These are phyloP conservation scores for Drosophila seguyi DNA, from an alignment of 1,140 invertebrate genomes.

Conservation along the genomic window DNA sequence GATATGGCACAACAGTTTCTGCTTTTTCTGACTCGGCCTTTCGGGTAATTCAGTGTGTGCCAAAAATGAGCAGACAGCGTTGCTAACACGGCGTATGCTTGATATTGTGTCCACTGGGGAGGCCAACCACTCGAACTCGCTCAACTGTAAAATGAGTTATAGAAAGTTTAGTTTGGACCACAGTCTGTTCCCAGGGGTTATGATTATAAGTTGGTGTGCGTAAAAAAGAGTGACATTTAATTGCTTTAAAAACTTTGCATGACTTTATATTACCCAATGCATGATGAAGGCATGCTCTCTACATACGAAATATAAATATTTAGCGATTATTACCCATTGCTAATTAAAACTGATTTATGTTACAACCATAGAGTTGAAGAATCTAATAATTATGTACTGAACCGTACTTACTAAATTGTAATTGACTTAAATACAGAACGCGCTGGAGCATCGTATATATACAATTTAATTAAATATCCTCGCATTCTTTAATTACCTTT, in stretches of 20 bases:
- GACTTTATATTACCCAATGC: not conserved
- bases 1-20: conserved; percentile 39
- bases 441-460: not conserved
- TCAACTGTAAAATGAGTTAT: conserved; percentile 33
- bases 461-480: conserved; percentile 48
- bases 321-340: not conserved
- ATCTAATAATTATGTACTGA: not conserved
- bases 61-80: conserved; percentile 24
- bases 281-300: too few species aligned
- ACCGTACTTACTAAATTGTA: not conserved
- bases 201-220: conserved; percentile 3
- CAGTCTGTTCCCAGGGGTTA: conserved; percentile 4
- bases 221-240: not conserved
- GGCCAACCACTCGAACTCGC: conserved; percentile 12
- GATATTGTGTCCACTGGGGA: conserved; percentile 27
- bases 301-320: too few species aligned
- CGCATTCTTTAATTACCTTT: conserved; percentile 33
- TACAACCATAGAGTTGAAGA: too few species aligned
- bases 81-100: conserved; percentile 57
- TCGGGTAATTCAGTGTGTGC: conserved; percentile 63
- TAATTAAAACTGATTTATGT: not conserved
- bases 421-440: not conserved
- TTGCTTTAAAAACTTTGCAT: not conserved
- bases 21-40: conserved; percentile 27
- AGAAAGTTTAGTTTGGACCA: conserved; percentile 38